phyloP scores from a whole-genome alignment of 1,140 invertebrate genomes.

The Muscidifurax raptorellus region DNA sequence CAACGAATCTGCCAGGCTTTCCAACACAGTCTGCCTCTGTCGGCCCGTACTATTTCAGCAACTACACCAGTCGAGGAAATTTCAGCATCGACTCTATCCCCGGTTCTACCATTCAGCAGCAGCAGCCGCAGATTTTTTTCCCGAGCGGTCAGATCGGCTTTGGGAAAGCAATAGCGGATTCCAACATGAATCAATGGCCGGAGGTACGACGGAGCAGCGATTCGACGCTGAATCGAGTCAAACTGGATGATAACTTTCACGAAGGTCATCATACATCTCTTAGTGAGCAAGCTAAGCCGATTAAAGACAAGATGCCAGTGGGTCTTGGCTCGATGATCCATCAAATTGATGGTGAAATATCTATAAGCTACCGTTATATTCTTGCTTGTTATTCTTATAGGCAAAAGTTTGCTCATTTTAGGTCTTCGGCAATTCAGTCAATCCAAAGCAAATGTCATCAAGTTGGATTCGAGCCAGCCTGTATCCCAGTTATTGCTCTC shows the following conservation, averaged over 20 bases:
- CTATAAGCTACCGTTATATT: neutral
- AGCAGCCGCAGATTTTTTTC: neutral
- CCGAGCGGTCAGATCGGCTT: neutral
- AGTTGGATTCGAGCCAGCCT: neutral
- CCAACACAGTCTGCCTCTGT: neutral
- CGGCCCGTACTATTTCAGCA: neutral
- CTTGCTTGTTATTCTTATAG: neutral
- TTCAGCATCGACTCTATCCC: neutral
- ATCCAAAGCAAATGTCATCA: neutral
- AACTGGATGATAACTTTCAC: neutral
- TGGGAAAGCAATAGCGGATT: neutral
- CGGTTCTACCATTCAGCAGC: neutral
- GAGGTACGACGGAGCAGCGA: neutral
- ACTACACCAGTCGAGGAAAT: neutral
- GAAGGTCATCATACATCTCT: no score
- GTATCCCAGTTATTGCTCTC: neutral
- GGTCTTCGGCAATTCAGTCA: neutral
- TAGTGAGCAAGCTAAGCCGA: no score
- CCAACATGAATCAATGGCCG: neutral
- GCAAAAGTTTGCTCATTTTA: neutral
- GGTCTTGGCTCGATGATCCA: neutral
- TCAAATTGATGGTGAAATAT: conserved; percentile 16
- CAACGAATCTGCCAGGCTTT: neutral
- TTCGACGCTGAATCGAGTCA: neutral
- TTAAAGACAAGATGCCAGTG: neutral